A percentile compares a stretch with the other conserved stretches of the same genome.
These are phyloP conservation scores for Drosophila kikkawai DNA, from an alignment of 1,140 invertebrate genomes.

Conservation along the genomic window DNA sequence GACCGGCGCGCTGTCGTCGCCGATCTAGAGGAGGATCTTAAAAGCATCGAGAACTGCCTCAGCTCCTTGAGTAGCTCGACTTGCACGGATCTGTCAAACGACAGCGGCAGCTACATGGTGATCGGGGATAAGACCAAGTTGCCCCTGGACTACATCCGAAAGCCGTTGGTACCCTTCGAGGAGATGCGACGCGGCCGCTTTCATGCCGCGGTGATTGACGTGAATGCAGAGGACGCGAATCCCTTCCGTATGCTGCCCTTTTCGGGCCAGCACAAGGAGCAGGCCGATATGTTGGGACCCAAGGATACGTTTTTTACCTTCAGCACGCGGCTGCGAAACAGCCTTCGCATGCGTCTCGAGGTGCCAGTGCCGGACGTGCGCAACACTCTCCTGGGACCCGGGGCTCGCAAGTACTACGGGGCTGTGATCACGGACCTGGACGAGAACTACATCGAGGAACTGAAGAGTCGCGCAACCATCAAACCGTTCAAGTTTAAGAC, in stretches of 20 bases:
- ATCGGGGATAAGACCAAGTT: constrained; percentile 73
- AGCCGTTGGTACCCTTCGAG: constrained; percentile 79
- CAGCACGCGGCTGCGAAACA: constrained; percentile 66
- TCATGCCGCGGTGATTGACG: constrained; percentile 67
- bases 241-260: constrained; percentile 76
- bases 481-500: constrained; percentile 77
- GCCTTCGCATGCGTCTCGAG: constrained; percentile 69
- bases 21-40: constrained; percentile 74
- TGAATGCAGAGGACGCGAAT: constrained; percentile 68
- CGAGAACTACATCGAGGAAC: constrained; percentile 77
- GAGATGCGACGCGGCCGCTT: constrained; percentile 78
- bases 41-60: constrained; percentile 77
- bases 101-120: constrained; percentile 78
- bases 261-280: constrained; percentile 73
- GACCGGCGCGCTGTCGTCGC: constrained; percentile 54
- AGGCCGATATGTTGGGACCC: constrained; percentile 54
- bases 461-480: constrained; percentile 71
- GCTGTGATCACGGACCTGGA: constrained; percentile 81
- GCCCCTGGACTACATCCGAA: constrained; percentile 78
- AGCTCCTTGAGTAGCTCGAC: constrained; percentile 75
- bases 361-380: constrained; percentile 63
- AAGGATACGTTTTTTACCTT: constrained; percentile 81
- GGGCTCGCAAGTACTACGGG: constrained; percentile 42
- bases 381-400: constrained; percentile 58
- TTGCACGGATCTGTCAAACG: constrained; percentile 76